Base-by-base conservation (phyloP, 2,113 vertebrate genomes). In the Macquaria ambigua region DNA sequence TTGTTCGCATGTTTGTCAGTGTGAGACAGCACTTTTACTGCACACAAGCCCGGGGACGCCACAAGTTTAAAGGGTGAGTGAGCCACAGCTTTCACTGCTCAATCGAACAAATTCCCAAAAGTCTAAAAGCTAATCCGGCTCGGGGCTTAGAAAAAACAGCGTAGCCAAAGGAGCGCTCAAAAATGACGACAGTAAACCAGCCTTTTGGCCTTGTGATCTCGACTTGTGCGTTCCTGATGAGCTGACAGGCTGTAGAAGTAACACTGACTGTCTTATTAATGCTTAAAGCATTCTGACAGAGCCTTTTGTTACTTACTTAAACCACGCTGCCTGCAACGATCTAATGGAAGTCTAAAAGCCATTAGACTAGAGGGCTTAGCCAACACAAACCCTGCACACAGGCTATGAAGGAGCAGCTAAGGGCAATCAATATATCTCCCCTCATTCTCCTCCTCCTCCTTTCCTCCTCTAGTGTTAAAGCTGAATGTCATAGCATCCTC, bases 251-350 rank as follows among this genome's bases (percentile, higher is more conserved):
- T 76, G 70, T 31, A 86, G 76, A 73, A 68, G 80, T 84, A 92
- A 92, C 87, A 87, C 80, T 48, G 64, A 66, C 81, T 23, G 77
- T 83, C 86, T 90, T 90, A 85, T 90, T 90, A 94, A 93, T 83
- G 92, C 85, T 93, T 93, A 92, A 95, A 94, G 90, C 85, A 75
- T 93, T 94, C 87, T 83, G 79, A 92, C 90, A 87, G 81, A 87
- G 91, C 77, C 83, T 94, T 91, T 92, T 94, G 92, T 94, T 94
- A 92, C 93, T 92, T 91, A 93, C 94, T 95, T 95, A 94, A 95
- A 94, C 93, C 93, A 89, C 43, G 56, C 87, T 71, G 80, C 78
- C 80, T 89, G 73, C 87, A 80, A 61, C 84, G 0, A 90, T 81
- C 90, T 95, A 94, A 95, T 94, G 93, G 94, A 94, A 63, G 88